Base-by-base conservation (phyloP, 53 echinoderm and acorn worm species). In the Glandiceps talaboti region DNA sequence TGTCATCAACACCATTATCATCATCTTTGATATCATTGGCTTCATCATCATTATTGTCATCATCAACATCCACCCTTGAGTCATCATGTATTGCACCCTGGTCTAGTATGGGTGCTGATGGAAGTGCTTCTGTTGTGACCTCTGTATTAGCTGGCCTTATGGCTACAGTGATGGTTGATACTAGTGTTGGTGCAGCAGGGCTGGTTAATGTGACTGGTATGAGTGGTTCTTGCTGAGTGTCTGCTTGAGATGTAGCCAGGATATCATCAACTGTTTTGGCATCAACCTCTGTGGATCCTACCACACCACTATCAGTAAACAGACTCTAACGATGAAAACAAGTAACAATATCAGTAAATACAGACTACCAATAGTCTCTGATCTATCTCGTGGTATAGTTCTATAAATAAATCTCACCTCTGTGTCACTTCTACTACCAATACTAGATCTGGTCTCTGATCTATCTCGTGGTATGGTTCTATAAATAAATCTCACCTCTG, bases 161-260 rank as follows among this genome's bases (percentile, higher is more conserved):
- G 20, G 6, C 64, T 12, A 45, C 64, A 45, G 20, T 45, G 64
- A 20, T 45, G 64, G 64, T 20, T 20, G 64, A 20, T 20, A 72
- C 84, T 14, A 76, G 30, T 14, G 73, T 80, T 1, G 77, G 30
- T 10, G 88, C 85, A 29, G 88, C 85, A 26, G 80, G 29, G 25
- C 64, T 45, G 64, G 64, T 45, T 20, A 45, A 20, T 45, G 64
- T 45, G 6, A 91, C 74, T 0, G 99, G 99, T 31, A 94, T 82
- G 80, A 99, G 82, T 0, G 99, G 99, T 73, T 82, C 87, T 30
- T 84, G 83, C 74, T 91, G 90, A 33, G 91, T 76, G 31, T 89
- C 87, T 20, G 94, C 74, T 30, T 88, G 86, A 0, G 94, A 84
- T 0, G 86, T 90, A 33, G 81, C 82, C 74, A 94, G 82, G 32